Evolutionary conservation across 2,797 vertebrate genomes (phyloP), one percentile per base, ranked within the genome.

Genomic region (Discoglossus pictus): DNA sequence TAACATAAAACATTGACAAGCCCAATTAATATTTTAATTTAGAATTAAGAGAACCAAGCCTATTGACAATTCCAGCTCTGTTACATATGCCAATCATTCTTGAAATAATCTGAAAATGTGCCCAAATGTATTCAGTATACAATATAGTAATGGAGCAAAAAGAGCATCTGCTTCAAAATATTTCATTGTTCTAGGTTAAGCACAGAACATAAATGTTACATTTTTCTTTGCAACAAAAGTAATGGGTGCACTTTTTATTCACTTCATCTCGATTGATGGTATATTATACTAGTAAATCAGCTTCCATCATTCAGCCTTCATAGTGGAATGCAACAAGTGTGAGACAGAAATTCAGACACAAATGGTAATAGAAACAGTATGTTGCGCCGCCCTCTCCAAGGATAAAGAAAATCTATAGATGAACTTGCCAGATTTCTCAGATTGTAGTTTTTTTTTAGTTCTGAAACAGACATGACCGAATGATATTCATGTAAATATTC

Each of bases 401-500:
- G 68, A 64, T 51, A 64, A 16, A 56, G 60, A 71, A 65, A 71
- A 24, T 52, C 38, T 59, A 43, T 46, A 65, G 52, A 71, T 71
- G 53, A 65, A 64, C 68, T 36, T 71, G 68, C 68, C 68, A 71
- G 53, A 51, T 71, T 65, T 71, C 61, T 51, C 53, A 51, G 61
- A 59, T 59, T 65, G 25, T 48, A 64, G 53, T 39, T 71, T 65
- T 71, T 31, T 69, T 64, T 64, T 54, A 71, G 53, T 46, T 63
- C 39, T 64, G 52, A 64, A 71, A 71, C 61, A 71, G 68, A 63
- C 68, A 64, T 64, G 61, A 71, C 61, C 25, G 54, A 71, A 71
- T 64, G 48, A 68, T 60, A 51, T 23, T 61, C 20, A 16, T 68
- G 65, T 61, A 58, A 64, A 64, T 71, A 71, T 64, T 35, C 54